These are phyloP conservation scores for Chironomus striatipennis DNA, from an alignment of 1,140 invertebrate genomes.

Conservation along the genomic window DNA sequence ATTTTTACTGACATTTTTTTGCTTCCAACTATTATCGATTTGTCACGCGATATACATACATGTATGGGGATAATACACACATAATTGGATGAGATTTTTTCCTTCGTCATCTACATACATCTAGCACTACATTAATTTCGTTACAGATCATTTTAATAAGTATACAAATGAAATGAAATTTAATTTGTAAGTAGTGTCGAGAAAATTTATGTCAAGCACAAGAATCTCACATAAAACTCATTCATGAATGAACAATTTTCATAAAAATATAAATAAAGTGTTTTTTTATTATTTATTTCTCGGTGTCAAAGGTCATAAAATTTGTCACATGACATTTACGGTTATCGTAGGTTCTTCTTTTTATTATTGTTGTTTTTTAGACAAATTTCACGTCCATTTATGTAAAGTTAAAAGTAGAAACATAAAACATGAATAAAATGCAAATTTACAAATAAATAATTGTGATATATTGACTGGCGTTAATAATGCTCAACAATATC, in stretches of 20 bases:
- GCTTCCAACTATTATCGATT: constrained; percentile 19
- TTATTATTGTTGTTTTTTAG: background rate
- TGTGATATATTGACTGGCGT: background rate
- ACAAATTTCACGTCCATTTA: background rate
- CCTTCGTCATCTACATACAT: too few species aligned
- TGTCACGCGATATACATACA: constrained; percentile 13
- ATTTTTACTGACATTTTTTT: constrained; percentile 11
- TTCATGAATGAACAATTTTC: too few species aligned
- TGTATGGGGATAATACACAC: background rate
- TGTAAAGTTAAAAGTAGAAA: too few species aligned
- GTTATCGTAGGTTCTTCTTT: background rate
- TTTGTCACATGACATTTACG: background rate
- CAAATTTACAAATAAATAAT: background rate
- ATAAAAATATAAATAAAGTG: background rate
- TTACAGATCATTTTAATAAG: background rate
- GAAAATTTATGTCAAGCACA: background rate
- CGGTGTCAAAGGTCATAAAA: background rate
- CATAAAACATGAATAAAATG: background rate
- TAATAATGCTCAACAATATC: constrained; percentile 14
- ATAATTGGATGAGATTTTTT: background rate
- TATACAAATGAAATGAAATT: background rate
- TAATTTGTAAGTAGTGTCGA: background rate
- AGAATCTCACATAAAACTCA: too few species aligned
- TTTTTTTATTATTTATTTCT: background rate
- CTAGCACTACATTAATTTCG: background rate